phyloP scores from a whole-genome alignment of 2,113 vertebrate species.

The Taxidea taxus region DNA sequence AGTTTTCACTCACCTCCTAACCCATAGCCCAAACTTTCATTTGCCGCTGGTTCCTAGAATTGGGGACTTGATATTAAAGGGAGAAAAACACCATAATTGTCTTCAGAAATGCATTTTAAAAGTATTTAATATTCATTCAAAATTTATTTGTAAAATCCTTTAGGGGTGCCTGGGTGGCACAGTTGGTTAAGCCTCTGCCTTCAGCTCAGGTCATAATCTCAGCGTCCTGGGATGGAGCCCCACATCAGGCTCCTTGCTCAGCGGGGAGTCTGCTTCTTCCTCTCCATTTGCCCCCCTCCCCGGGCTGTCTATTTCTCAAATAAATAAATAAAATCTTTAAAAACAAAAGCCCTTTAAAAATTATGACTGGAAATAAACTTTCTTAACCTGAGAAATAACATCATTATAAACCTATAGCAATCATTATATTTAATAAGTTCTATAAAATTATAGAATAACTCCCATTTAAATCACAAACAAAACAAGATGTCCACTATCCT shows the following conservation, averaged over 20 bases:
- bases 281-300: not conserved
- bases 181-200: not conserved
- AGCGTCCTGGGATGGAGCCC: not conserved
- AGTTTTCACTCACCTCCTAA: not conserved
- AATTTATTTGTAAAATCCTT: not conserved
- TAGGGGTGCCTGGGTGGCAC: not conserved
- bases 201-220: not conserved
- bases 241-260: not conserved
- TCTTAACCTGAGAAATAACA: conserved; percentile 26
- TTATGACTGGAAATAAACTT: conserved; percentile 36
- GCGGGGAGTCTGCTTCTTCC: not conserved
- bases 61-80: not conserved
- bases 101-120: not conserved
- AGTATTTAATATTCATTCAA: conserved; percentile 10
- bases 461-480: conserved; percentile 17
- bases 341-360: not conserved
- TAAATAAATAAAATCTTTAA: not conserved
- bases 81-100: not conserved
- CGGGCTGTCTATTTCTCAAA: not conserved
- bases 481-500: not conserved
- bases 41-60: not conserved
- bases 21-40: not conserved
- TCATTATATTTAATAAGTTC: not conserved
- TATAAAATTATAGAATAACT: conserved; percentile 46
- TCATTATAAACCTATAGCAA: not conserved